phyloP scores from a whole-genome alignment of 2,113 vertebrate genomes.

The Eulacestoma nigropectus region DNA sequence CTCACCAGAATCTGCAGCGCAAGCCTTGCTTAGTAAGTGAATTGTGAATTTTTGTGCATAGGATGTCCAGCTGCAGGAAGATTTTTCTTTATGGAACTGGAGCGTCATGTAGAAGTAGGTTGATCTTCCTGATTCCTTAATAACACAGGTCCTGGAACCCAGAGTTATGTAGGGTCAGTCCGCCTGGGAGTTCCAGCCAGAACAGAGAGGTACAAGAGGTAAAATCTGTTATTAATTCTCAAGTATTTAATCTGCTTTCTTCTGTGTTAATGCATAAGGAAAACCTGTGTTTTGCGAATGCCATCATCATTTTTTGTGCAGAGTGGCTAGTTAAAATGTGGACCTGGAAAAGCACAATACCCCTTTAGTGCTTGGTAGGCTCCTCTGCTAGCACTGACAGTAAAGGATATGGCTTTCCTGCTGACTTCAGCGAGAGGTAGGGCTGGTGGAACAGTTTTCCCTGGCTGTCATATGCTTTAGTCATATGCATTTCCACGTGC shows the following conservation, averaged over 20 bases:
- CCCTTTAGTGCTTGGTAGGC: background rate
- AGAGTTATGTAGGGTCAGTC: background rate
- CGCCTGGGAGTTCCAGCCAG: background rate
- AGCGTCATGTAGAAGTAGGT: background rate
- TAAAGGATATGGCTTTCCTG: conserved; percentile 27
- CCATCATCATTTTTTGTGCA: background rate
- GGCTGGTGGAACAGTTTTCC: conserved; percentile 13
- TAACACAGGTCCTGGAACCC: background rate
- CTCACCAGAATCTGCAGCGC: background rate
- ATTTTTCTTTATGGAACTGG: background rate
- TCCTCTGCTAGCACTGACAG: background rate
- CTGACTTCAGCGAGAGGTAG: conserved; percentile 2
- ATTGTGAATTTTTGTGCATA: background rate
- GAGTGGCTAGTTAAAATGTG: background rate
- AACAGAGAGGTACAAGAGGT: background rate
- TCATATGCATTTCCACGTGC: background rate
- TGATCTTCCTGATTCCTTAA: background rate
- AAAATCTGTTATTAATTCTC: background rate
- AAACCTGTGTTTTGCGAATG: accelerated
- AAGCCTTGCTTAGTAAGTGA: background rate
- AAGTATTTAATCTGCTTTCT: background rate
- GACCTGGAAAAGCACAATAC: background rate
- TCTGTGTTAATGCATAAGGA: background rate
- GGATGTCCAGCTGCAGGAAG: background rate
- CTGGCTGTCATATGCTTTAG: background rate